Percentiles rank a stretch among this genome's conserved stretches.
Evolutionary conservation across 1,140 invertebrate genomes (phyloP).

Genomic region (Archegozetes longisetosus): DNA sequence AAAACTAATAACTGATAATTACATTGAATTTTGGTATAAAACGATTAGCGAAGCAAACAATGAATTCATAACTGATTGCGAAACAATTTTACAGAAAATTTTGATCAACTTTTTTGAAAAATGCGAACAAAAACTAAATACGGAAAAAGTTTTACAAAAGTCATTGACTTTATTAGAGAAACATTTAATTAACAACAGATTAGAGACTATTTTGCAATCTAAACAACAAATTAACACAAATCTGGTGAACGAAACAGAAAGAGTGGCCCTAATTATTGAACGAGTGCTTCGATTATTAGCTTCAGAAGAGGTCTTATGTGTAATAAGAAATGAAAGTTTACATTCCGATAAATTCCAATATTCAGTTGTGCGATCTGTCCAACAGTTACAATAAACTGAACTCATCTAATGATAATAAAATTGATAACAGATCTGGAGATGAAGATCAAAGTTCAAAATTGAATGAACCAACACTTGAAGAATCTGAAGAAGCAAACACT

Average conservation of each 20-base stretch:
- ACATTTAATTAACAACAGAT: not conserved
- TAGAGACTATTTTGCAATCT: not conserved
- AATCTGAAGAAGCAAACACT: too few species aligned
- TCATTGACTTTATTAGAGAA: not conserved
- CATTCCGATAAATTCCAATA: not conserved
- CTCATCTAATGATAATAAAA: too few species aligned
- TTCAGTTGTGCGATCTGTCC: not conserved
- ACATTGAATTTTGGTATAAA: not conserved
- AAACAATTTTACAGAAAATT: not conserved
- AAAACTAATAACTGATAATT: not conserved
- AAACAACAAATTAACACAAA: too few species aligned
- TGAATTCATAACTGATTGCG: not conserved
- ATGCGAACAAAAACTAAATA: not conserved
- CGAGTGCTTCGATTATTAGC: not conserved
- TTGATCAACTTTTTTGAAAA: not conserved
- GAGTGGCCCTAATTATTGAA: not conserved
- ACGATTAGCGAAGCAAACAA: not conserved
- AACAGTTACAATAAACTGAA: too few species aligned
- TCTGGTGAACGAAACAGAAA: not conserved
- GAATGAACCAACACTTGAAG: too few species aligned
- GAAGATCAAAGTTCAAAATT: too few species aligned
- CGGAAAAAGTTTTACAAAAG: not conserved
- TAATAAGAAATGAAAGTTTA: not conserved
- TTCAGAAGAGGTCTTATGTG: not conserved
- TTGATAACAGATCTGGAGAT: too few species aligned